Base-by-base conservation (phyloP, 2,888 invertebrate species). In the Furcula furcula region DNA sequence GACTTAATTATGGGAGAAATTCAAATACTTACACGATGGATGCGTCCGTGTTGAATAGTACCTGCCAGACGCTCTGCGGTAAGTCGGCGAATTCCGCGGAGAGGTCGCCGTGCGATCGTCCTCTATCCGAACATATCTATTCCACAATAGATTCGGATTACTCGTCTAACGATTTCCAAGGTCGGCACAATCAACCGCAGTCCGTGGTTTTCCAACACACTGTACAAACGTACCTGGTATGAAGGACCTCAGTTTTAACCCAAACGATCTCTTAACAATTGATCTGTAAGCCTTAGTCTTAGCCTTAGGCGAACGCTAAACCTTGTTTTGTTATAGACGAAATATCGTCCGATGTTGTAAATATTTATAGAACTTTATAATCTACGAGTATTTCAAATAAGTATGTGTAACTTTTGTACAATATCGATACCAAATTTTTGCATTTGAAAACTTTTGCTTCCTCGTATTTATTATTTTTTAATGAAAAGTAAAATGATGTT, bases 121-220 rank as follows among this genome's bases (percentile, higher is more conserved):
- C 96, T 29, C 90, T 94, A 29, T 95, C 95, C 48, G 96, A 96
- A 77, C 96, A 96, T 80, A 96, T 96, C 67, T 96, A 96, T 76
- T 95, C 95, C 45, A 95, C 95, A 72, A 96, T 96, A 80, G 96
- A 96, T 79, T 95, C 95, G 31, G 96, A 96, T 80, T 95, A 95
- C 75, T 94, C 95, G 72, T 94, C 94, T 40, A 78, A 64, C 29
- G 87, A 84, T 53, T 82, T 72, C 65, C 83, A 83, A 50, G 80
- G 77, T 42, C 76, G 85, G 13, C 81, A 79, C 51, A 63, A 73
- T 43, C 85, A 78, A 44, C 85, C 82, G 26, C 88, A 90, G 41
- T 76, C 89, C 36, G 79, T 85, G 47, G 84, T 87, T 34, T 67
- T 87, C 50, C 88, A 89, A 50, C 89, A 87, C 69, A 87, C 87